Base-by-base conservation (phyloP, 2,888 invertebrate genomes). In the Melanophora roralis region DNA sequence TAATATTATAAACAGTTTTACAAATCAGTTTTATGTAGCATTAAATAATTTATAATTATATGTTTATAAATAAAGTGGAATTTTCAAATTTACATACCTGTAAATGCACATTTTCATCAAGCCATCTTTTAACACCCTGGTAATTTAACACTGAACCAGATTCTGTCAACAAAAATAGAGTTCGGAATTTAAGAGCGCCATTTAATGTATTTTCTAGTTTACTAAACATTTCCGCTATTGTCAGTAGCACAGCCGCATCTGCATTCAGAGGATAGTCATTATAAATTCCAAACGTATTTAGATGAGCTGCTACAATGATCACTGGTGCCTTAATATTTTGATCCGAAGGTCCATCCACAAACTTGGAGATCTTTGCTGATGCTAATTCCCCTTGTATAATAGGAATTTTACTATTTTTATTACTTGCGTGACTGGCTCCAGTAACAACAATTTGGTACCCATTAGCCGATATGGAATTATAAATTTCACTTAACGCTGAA, bases 51-150 rank as follows among this genome's bases (percentile, higher is more conserved):
- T n/a, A n/a, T n/a, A n/a, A n/a, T n/a, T n/a, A n/a, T n/a, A n/a
- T n/a, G n/a, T n/a, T n/a, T n/a, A n/a, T n/a, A n/a, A n/a, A n/a
- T n/a, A n/a, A n/a, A n/a, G n/a, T n/a, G n/a, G n/a, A n/a, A n/a
- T n/a, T n/a, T n/a, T n/a, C n/a, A n/a, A n/a, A n/a, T n/a, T n/a
- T n/a, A 53, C 47, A 85, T 89, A 96, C 97, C 92, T 95, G 96
- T 81, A 94, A 91, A 64, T 87, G 84, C 1, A 85, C 83, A 82
- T 89, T 89, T 62, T 90, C 93, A 87, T 99, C 98, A 12, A 99
- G 91, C 97, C 98, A 99, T 86, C 97, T 97, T 90, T 98, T 98
- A 47, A 96, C 95, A 0, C 98, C 97, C 89, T 97, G 96, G 88
- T 96, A 99, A 91, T 98, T 99, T 8, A 94, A 90, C 43, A 95